These are phyloP conservation scores for Formica aserva DNA, from an alignment of 2,888 invertebrate genomes.

Conservation along the genomic window DNA sequence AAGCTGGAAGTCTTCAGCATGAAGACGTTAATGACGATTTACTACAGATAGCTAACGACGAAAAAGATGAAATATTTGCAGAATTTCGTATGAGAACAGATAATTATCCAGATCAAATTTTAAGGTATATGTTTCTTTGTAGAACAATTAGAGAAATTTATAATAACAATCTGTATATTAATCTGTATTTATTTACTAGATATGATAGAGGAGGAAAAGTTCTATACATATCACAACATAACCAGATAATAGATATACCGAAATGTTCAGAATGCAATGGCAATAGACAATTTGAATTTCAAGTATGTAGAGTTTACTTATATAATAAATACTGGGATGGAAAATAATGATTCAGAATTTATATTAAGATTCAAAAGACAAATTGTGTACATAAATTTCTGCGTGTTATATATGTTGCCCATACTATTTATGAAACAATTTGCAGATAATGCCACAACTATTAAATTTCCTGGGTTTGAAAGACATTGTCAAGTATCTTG, in stretches of 20 bases:
- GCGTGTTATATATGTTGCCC: neutral
- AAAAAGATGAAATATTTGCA: slow-evolving; percentile 92
- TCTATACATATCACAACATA: slow-evolving; percentile 92
- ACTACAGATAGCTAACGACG: slow-evolving; percentile 88
- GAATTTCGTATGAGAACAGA: slow-evolving; percentile 91
- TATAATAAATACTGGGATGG: neutral
- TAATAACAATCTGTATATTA: neutral
- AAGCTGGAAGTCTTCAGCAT: slow-evolving; percentile 88
- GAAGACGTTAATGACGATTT: slow-evolving; percentile 90
- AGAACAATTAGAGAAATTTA: neutral
- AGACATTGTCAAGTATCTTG: slow-evolving; percentile 88
- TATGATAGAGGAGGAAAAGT: slow-evolving; percentile 93
- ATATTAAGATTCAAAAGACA: neutral
- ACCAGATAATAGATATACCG: slow-evolving; percentile 88
- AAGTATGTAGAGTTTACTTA: slow-evolving; percentile 86
- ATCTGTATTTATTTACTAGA: slow-evolving; percentile 82
- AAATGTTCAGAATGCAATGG: slow-evolving; percentile 91
- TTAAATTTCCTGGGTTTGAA: slow-evolving; percentile 90
- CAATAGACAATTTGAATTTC: slow-evolving; percentile 95
- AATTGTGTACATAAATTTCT: neutral
- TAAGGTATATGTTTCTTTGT: slow-evolving; percentile 77
- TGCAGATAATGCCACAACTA: slow-evolving; percentile 93
- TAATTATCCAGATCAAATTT: slow-evolving; percentile 92
- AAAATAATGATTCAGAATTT: neutral
- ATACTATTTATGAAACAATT: slow-evolving; percentile 11